These are phyloP conservation scores for Vombatus ursinus DNA, from an alignment of 2,113 vertebrate genomes.

Conservation along the genomic window DNA sequence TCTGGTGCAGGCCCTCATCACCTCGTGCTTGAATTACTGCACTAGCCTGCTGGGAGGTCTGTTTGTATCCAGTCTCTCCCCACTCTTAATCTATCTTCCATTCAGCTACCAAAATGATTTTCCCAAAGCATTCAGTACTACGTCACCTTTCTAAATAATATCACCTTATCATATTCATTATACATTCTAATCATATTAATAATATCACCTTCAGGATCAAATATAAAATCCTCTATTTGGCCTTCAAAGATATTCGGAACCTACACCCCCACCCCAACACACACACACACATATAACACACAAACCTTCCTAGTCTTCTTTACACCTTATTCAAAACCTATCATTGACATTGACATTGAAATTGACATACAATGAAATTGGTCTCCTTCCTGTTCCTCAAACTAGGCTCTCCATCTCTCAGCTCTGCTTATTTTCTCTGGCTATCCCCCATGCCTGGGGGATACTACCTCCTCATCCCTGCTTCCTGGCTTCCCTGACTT, in stretches of 20 bases:
- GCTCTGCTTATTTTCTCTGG: neutral
- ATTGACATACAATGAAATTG: neutral
- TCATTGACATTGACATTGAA: too few relatives aligned
- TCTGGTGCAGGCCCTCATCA: neutral
- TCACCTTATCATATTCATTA: neutral
- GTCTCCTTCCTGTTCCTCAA: neutral
- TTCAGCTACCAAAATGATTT: neutral
- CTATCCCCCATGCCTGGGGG: neutral
- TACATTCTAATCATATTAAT: neutral
- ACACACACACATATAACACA: neutral
- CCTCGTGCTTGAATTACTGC: neutral
- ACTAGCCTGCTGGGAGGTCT: neutral
- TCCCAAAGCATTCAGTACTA: neutral
- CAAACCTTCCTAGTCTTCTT: neutral
- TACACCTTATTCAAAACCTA: neutral
- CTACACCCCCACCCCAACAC: neutral
- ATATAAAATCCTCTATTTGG: neutral
- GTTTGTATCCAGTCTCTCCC: neutral
- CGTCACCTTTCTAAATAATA: neutral
- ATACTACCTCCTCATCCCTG: neutral
- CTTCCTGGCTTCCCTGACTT: neutral
- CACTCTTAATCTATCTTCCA: neutral
- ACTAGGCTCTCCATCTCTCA: neutral
- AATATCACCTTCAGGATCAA: neutral
- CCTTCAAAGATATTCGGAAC: neutral